A percentile compares a stretch with the other conserved stretches of the same genome.
Conservation (phyloP, 2,113 vertebrate genomes). For the Elachura formosa region DNA sequence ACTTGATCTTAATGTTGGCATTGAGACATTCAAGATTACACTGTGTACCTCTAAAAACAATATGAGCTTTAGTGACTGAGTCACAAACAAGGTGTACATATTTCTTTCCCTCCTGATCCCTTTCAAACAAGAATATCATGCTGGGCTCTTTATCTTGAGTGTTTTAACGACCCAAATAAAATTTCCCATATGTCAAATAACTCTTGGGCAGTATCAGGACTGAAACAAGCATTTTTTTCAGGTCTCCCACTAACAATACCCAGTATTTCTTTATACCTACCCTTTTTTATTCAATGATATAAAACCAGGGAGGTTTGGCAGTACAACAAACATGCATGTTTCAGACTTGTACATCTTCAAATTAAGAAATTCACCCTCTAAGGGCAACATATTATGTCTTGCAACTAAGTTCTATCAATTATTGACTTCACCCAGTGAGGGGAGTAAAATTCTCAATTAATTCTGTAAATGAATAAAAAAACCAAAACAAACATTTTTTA, state of each 20-base stretch:
- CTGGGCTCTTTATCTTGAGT: neutral
- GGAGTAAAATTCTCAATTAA: neutral
- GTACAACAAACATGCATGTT: neutral
- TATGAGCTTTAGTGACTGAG: neutral
- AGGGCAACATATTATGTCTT: neutral
- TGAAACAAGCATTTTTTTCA: neutral
- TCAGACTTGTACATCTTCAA: neutral
- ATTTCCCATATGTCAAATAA: neutral
- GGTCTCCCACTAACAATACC: neutral
- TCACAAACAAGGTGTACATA: neutral
- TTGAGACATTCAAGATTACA: neutral
- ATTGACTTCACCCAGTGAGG: neutral
- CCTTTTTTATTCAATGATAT: neutral
- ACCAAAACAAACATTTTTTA: too few relatives aligned
- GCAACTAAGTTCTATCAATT: neutral
- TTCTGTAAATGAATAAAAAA: neutral
- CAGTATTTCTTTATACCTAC: neutral
- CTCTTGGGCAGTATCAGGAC: neutral
- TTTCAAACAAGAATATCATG: neutral
- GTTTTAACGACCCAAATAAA: neutral
- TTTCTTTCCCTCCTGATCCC: neutral
- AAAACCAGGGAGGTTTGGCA: neutral
- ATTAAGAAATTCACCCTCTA: neutral
- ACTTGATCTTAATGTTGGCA: neutral
- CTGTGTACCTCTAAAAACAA: neutral